Percentiles rank a stretch among this genome's conserved stretches.
These are phyloP conservation scores for Diarsia brunnea DNA, from an alignment of 2,888 invertebrate species.

Conservation along the genomic window DNA sequence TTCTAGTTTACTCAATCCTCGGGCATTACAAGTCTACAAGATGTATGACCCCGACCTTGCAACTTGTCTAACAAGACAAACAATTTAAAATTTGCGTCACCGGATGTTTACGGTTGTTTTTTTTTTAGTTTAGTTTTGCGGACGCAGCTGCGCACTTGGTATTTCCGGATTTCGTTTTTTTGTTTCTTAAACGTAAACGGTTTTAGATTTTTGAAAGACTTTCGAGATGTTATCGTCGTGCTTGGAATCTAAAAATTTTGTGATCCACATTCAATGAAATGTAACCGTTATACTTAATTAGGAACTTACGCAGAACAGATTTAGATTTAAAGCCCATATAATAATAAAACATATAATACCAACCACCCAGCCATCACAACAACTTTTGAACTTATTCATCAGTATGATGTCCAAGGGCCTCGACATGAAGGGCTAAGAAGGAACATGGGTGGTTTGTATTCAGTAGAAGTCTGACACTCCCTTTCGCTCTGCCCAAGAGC, in stretches of 20 bases:
- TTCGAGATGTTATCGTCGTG: slow-evolving; percentile 15
- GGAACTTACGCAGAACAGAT: not conserved
- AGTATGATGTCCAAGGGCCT: too few species aligned
- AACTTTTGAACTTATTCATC: not conserved
- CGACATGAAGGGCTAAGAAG: too few species aligned
- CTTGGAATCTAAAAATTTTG: not conserved
- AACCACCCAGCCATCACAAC: too few species aligned
- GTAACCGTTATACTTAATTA: not conserved
- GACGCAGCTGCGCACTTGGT: slow-evolving; percentile 55
- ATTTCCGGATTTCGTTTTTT: slow-evolving; percentile 51
- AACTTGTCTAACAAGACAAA: slow-evolving; percentile 28
- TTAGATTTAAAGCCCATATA: too few species aligned
- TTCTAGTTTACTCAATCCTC: slow-evolving; percentile 9
- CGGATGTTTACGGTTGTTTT: slow-evolving; percentile 43
- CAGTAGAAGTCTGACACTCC: too few species aligned
- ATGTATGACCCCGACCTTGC: slow-evolving; percentile 28
- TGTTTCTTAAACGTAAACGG: slow-evolving; percentile 27
- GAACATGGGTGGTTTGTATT: too few species aligned
- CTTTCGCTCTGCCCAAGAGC: too few species aligned
- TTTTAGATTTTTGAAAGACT: slow-evolving; percentile 14
- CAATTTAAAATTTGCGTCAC: slow-evolving; percentile 55
- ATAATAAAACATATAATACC: too few species aligned
- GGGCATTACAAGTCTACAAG: not conserved
- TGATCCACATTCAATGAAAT: not conserved
- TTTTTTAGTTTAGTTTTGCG: slow-evolving; percentile 35